Percentiles rank a stretch among this genome's conserved stretches.
phyloP scores from a whole-genome alignment of 2,113 vertebrate species.

The Pedetes capensis region DNA sequence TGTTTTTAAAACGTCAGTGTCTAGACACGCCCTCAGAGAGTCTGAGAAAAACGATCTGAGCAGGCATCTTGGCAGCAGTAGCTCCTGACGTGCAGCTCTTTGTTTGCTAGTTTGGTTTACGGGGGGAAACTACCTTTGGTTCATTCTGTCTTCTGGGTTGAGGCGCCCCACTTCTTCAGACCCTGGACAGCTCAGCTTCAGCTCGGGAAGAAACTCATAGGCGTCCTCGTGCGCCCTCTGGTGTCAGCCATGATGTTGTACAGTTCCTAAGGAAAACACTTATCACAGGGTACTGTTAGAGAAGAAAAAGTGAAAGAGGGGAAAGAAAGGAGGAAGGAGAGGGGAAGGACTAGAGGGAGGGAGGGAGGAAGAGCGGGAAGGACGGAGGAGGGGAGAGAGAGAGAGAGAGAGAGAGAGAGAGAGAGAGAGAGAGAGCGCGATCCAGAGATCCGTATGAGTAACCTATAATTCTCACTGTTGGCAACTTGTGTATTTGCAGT shows the following conservation, averaged over 20 bases:
- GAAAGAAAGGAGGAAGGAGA: not conserved
- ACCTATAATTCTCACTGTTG: not conserved
- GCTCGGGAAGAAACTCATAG: not conserved
- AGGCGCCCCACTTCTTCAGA: not conserved
- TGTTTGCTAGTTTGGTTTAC: not conserved
- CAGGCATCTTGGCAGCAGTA: not conserved
- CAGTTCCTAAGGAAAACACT: not conserved
- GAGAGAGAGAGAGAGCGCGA: not conserved
- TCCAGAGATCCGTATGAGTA: no score
- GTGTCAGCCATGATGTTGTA: not conserved
- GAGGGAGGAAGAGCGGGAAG: no score
- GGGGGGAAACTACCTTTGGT: not conserved
- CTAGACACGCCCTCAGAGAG: not conserved
- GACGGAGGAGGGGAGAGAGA: not conserved
- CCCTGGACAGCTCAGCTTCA: not conserved
- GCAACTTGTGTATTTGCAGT: not conserved
- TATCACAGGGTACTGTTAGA: no score
- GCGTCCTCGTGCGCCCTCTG: constrained; percentile 52
- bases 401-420: no score
- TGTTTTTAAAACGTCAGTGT: not conserved
- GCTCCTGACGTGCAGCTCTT: not conserved
- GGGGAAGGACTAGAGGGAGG: no score
- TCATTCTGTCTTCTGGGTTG: not conserved
- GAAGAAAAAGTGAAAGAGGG: no score
- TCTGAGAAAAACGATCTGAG: not conserved